Evolutionary conservation across 1,140 invertebrate genomes (phyloP).

Genomic region (Cataglyphis hispanica): DNA sequence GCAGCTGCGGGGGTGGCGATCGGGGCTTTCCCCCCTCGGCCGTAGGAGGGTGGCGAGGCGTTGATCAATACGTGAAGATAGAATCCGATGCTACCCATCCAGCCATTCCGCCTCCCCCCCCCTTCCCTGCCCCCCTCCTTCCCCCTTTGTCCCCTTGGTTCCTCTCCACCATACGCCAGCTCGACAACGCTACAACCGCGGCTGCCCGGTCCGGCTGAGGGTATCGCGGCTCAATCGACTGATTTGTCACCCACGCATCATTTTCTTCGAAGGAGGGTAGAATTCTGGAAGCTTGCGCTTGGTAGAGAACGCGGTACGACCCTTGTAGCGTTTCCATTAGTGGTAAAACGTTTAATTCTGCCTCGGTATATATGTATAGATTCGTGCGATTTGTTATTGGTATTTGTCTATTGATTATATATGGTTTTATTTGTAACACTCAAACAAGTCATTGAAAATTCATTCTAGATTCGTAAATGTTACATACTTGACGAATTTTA

Average conservation of each 20-base stretch:
- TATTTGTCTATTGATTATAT: slow-evolving; percentile 2
- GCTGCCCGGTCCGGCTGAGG: slow-evolving; percentile 80
- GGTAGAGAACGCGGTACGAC: background rate
- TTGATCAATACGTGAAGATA: slow-evolving; percentile 87
- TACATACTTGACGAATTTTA: slow-evolving; percentile 23
- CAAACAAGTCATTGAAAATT: background rate
- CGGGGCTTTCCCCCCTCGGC: slow-evolving; percentile 75
- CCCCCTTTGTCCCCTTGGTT: slow-evolving; percentile 68
- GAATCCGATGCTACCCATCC: slow-evolving; percentile 86
- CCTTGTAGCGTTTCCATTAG: slow-evolving; percentile 24
- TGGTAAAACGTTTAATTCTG: slow-evolving; percentile 30
- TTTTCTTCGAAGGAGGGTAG: slow-evolving; percentile 78
- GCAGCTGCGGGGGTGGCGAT: slow-evolving; percentile 84
- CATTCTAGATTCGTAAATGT: background rate
- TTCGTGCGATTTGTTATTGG: background rate
- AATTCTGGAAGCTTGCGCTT: slow-evolving; percentile 33
- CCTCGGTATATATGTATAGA: background rate
- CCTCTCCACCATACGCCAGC: slow-evolving; percentile 74
- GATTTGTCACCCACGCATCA: slow-evolving; percentile 85
- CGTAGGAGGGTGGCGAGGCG: slow-evolving; percentile 85
- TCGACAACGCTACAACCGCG: slow-evolving; percentile 78
- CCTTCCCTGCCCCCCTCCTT: slow-evolving; percentile 44
- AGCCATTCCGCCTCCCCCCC: slow-evolving; percentile 73
- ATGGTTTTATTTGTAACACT: background rate
- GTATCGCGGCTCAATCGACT: slow-evolving; percentile 85